These are phyloP conservation scores for Smittia aterrima DNA, from an alignment of 2,888 invertebrate species.

Conservation along the genomic window DNA sequence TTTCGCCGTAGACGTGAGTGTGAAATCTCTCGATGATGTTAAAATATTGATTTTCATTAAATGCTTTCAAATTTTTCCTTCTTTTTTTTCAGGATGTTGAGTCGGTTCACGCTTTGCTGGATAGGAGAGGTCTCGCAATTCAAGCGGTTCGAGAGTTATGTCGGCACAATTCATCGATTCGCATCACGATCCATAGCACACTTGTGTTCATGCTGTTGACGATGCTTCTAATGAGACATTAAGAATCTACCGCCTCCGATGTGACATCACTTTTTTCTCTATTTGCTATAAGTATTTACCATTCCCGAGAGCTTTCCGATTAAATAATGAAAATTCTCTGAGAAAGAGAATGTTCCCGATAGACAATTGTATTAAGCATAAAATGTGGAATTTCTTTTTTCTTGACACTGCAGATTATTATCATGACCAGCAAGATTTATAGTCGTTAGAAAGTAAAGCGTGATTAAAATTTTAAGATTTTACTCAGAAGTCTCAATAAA, in stretches of 20 bases:
- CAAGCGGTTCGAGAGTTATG: constrained; percentile 67
- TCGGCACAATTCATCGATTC: constrained; percentile 45
- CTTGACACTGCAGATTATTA: neutral
- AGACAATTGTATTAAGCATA: neutral
- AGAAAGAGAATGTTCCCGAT: neutral
- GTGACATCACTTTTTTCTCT: neutral
- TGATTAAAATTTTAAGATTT: constrained; percentile 5
- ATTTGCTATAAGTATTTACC: neutral
- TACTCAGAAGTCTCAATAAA: neutral
- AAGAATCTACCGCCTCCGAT: neutral
- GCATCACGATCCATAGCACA: neutral
- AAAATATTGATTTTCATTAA: constrained; percentile 17
- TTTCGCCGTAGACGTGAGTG: constrained; percentile 55
- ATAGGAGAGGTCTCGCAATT: constrained; percentile 63
- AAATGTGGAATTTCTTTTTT: neutral
- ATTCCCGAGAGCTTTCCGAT: too few relatives aligned
- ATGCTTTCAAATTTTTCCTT: neutral
- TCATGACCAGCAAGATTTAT: constrained; percentile 7
- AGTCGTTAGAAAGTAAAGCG: neutral
- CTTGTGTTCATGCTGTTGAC: neutral
- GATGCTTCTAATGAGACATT: neutral
- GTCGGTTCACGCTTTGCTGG: constrained; percentile 67
- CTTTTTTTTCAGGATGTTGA: constrained; percentile 57
- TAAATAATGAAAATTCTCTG: neutral
- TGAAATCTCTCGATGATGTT: neutral